Percentiles rank a stretch among this genome's conserved stretches.
These are phyloP conservation scores for Aradus depressus DNA, from an alignment of 2,888 invertebrate species.

Conservation along the genomic window DNA sequence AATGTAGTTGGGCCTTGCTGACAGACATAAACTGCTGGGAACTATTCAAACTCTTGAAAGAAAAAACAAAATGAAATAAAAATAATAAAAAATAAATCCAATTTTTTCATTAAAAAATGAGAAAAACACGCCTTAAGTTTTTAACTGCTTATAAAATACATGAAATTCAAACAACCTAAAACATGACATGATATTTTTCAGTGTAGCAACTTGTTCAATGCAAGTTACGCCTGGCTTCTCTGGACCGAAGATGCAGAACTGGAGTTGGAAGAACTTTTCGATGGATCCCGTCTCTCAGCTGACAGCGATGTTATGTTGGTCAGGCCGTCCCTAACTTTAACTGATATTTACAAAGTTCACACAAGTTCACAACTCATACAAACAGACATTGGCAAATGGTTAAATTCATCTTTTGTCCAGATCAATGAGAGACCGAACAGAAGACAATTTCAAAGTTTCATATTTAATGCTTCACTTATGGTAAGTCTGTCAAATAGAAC, in stretches of 20 bases:
- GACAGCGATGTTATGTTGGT: conserved; percentile 20
- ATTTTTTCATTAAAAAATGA: too few relatives aligned
- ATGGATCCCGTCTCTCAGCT: conserved; percentile 16
- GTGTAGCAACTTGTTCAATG: conserved; percentile 7
- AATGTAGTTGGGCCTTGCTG: too few relatives aligned
- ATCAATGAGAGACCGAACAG: neutral
- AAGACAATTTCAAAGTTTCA: conserved; percentile 14
- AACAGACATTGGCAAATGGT: conserved; percentile 3
- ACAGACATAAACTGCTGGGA: too few relatives aligned
- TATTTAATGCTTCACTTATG: conserved; percentile 18
- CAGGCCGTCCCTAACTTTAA: neutral
- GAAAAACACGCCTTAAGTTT: too few relatives aligned
- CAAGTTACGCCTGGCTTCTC: conserved; percentile 11
- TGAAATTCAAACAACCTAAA: too few relatives aligned
- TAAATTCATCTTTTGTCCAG: neutral
- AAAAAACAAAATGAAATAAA: too few relatives aligned
- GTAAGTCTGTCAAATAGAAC: too few relatives aligned
- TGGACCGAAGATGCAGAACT: conserved; percentile 11
- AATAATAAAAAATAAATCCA: too few relatives aligned
- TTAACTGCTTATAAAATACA: too few relatives aligned
- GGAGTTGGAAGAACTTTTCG: conserved; percentile 2
- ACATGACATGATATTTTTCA: too few relatives aligned
- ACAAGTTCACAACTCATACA: neutral
- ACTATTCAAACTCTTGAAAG: too few relatives aligned
- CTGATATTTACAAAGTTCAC: conserved; percentile 14